A percentile compares a stretch with the other conserved stretches of the same genome.
These are phyloP conservation scores for Drosophila murphyi DNA, from an alignment of 1,140 invertebrate species.

Conservation along the genomic window DNA sequence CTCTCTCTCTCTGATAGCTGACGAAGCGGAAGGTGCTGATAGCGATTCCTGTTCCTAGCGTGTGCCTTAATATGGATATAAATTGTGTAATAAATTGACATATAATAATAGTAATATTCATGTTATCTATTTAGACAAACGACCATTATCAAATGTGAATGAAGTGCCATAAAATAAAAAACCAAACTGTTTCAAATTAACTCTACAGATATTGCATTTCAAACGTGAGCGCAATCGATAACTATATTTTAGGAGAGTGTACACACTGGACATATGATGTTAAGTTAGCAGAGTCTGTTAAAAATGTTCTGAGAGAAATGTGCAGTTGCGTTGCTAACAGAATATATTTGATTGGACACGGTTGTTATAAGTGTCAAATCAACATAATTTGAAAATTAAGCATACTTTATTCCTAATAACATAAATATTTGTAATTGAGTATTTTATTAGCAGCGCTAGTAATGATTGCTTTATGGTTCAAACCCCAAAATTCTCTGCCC, in stretches of 20 bases:
- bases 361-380: too few relatives aligned
- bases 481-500: not conserved
- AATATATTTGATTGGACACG: not conserved
- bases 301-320: not conserved
- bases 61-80: not conserved
- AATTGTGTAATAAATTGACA: conserved; percentile 12
- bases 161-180: conserved; percentile 7
- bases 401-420: too few relatives aligned
- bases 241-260: not conserved
- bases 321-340: not conserved
- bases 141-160: not conserved
- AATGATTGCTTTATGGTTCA: not conserved
- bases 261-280: conserved; percentile 26
- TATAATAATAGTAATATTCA: not conserved
- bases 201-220: not conserved
- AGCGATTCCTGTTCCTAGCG: conserved; percentile 51
- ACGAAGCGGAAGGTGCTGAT: conserved; percentile 69
- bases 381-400: too few relatives aligned
- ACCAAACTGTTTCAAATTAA: not conserved
- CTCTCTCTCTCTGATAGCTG: conserved; percentile 43
- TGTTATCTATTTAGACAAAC: not conserved
- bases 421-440: not conserved
- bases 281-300: conserved; percentile 9
- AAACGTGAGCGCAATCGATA: not conserved
- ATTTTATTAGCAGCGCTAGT: not conserved